Base-by-base conservation (phyloP, 1,140 invertebrate species). In the Pachyrhynchus sulphureomaculatus region DNA sequence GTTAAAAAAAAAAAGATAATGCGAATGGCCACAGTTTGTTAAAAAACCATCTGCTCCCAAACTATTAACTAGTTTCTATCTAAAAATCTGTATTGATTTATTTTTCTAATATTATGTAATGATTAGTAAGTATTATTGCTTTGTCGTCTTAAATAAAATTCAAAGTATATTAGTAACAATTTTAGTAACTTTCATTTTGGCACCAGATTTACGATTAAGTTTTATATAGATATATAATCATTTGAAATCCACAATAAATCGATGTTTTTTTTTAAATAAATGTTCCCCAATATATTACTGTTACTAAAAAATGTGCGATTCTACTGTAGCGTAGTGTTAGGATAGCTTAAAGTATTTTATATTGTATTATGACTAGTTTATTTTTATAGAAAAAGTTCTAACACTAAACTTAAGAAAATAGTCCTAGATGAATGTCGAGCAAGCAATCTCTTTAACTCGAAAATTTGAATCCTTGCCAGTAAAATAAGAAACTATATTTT, bases 181-280 rank as follows among this genome's bases (percentile, higher is more conserved):
- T 52, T 71, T 72, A 74, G 70, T 71, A 74, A 74, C 72, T 70
- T 71, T 69, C 55, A 52, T 64, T 74, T 72, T 74, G 71, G 71
- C 71, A 72, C 71, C 70, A 69, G 69, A 69, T 67, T 72, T 70
- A 54, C 63, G 64, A 62, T 71, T 45, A 32, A 45, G 29, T 56
- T 45, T 55, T 51, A 37, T 55, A 5, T 55, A 23, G n/a, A 15
- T 29, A 60, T 66, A 68, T 62, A 65, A 61, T 62, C 67, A 70
- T 74, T 66, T 72, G 72, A 67, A 71, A 73, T 72, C 56, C 56
- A 63, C 54, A 21, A 52, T 61, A 42, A 68, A 51, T 73, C 68
- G 71, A 72, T 72, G 72, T 72, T 66, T 69, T 55, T 52, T 68
- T 29, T 29, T 29, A 29, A n/a, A 9, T 29, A 29, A 29, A 59